A percentile compares a stretch with the other conserved stretches of the same genome.
Conservation (phyloP, 2,797 vertebrate species). For the Sandelia bainsii region DNA sequence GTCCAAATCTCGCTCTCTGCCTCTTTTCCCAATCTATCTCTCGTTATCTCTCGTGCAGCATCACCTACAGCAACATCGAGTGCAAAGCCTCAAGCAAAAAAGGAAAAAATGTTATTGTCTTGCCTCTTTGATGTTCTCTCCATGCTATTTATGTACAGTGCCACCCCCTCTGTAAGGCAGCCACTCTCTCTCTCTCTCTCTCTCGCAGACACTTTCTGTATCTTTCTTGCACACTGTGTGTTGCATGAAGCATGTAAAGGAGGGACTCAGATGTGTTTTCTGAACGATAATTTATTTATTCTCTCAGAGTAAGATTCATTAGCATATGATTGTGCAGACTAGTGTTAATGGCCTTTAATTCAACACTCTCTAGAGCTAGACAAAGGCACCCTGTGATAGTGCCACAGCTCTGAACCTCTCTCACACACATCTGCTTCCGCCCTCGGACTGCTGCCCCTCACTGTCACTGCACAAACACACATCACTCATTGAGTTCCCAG, state of each 20-base stretch:
- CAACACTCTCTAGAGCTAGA: slow-evolving; percentile 69
- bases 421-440: slow-evolving; percentile 83
- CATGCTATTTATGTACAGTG: slow-evolving; percentile 55
- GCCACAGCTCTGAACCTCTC: slow-evolving; percentile 75
- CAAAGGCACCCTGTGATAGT: slow-evolving; percentile 81
- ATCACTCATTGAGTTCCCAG: slow-evolving; percentile 76
- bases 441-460: slow-evolving; percentile 67
- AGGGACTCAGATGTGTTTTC: slow-evolving; percentile 75
- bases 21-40: slow-evolving; percentile 64
- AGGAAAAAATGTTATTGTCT: slow-evolving; percentile 69
- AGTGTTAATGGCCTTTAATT: slow-evolving; percentile 84
- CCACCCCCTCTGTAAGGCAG: slow-evolving; percentile 40
- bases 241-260: slow-evolving; percentile 62
- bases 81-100: slow-evolving; percentile 55
- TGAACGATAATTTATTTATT: slow-evolving; percentile 83
- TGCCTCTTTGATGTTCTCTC: slow-evolving; percentile 71
- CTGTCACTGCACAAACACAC: slow-evolving; percentile 75
- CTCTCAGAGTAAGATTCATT: slow-evolving; percentile 76
- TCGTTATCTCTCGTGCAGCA: slow-evolving; percentile 63
- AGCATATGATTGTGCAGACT: slow-evolving; percentile 79
- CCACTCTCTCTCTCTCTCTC: slow-evolving; percentile 23
- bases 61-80: slow-evolving; percentile 65
- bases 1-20: slow-evolving; percentile 66
- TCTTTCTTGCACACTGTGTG: slow-evolving; percentile 46
- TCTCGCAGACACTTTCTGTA: slow-evolving; percentile 25